phyloP scores from a whole-genome alignment of 2,113 vertebrate species.

The Antechinus flavipes region DNA sequence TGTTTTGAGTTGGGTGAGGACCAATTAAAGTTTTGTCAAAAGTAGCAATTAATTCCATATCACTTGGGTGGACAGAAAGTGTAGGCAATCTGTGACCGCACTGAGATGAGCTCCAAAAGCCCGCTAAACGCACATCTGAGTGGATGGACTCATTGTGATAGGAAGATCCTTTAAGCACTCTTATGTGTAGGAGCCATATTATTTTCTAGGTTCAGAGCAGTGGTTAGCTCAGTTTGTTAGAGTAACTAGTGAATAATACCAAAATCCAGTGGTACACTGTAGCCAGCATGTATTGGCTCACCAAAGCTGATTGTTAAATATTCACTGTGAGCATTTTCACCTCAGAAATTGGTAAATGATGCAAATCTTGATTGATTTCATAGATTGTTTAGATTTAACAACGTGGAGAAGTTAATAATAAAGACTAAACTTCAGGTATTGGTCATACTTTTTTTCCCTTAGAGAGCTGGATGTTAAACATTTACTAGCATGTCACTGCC shows the following conservation, averaged over 20 bases:
- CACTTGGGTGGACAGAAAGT: background rate
- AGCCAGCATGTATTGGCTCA: background rate
- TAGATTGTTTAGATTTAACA: background rate
- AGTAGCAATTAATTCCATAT: background rate
- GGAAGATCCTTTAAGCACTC: background rate
- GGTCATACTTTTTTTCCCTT: no score
- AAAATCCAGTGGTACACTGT: background rate
- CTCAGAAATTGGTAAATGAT: background rate
- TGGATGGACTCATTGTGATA: background rate
- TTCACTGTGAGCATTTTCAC: background rate
- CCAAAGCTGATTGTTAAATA: background rate
- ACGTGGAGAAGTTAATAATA: no score
- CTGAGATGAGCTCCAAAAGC: background rate
- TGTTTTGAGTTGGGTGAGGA: slow-evolving; percentile 3
- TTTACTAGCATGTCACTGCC: no score
- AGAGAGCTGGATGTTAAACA: no score
- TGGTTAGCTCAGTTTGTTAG: background rate
- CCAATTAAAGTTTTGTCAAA: background rate
- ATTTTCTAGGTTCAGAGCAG: background rate
- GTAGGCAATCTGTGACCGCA: background rate
- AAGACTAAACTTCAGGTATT: no score
- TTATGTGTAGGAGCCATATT: slow-evolving; percentile 5
- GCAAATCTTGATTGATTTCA: background rate
- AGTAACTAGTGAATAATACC: no score
- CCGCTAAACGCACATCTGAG: background rate